These are phyloP conservation scores for Brassicogethes aeneus DNA, from an alignment of 2,888 invertebrate genomes.

Conservation along the genomic window DNA sequence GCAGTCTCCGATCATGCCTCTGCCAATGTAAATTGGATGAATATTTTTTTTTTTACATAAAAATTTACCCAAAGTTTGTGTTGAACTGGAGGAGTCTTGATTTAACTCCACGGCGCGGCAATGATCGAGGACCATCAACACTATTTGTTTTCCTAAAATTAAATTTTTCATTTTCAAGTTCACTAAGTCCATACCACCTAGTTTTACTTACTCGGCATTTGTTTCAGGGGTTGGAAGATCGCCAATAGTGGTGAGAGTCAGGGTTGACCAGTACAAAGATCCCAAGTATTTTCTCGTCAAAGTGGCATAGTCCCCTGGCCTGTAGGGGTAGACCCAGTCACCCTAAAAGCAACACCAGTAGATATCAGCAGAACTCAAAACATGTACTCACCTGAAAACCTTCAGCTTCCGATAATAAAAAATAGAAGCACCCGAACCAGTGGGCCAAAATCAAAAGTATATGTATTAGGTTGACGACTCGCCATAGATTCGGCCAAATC, in stretches of 20 bases:
- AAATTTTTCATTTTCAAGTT: not conserved
- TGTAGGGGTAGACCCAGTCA: slow-evolving; percentile 83
- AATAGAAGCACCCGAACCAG: slow-evolving; percentile 98
- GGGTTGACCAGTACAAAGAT: slow-evolving; percentile 93
- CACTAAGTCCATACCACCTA: not conserved
- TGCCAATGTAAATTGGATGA: too few species aligned
- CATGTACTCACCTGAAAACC: slow-evolving; percentile 65
- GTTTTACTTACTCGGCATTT: slow-evolving; percentile 83
- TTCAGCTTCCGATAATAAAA: slow-evolving; percentile 84
- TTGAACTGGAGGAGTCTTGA: slow-evolving; percentile 85
- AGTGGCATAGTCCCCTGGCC: slow-evolving; percentile 81
- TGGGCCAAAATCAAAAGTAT: slow-evolving; percentile 90
- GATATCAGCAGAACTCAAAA: too few species aligned
- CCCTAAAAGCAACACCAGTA: slow-evolving; percentile 48
- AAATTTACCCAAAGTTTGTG: slow-evolving; percentile 81
- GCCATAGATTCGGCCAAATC: slow-evolving; percentile 92
- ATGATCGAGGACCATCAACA: slow-evolving; percentile 78
- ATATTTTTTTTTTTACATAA: slow-evolving; percentile 8
- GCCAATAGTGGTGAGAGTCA: slow-evolving; percentile 92
- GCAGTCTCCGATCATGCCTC: slow-evolving; percentile 37
- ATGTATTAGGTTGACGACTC: slow-evolving; percentile 90
- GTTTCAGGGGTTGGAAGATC: slow-evolving; percentile 93
- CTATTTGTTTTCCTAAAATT: slow-evolving; percentile 42
- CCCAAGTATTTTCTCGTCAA: slow-evolving; percentile 88
- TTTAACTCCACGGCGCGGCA: slow-evolving; percentile 83